Evolutionary conservation across 2,113 vertebrate species (phyloP).

Genomic region (Oncorhynchus masou): DNA sequence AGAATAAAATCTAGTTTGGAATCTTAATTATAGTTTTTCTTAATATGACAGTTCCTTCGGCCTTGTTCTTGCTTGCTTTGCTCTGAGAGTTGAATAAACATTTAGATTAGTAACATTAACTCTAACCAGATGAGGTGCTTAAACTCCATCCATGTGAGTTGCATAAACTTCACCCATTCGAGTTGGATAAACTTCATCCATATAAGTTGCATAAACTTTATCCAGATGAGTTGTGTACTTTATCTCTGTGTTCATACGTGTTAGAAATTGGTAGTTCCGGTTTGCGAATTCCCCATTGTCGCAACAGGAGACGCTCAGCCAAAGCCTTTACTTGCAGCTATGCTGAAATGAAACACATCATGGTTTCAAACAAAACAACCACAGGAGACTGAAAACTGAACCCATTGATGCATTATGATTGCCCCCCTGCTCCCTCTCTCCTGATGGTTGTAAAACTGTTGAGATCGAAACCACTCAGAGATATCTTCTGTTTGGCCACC

Average conservation of each 20-base stretch:
- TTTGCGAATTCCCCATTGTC: no score
- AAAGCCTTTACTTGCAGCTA: no score
- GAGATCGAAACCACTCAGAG: constrained; percentile 2
- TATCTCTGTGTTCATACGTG: no score
- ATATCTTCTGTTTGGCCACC: constrained; percentile 14
- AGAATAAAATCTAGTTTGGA: constrained; percentile 45
- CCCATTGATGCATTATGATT: constrained; percentile 28
- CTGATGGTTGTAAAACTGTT: not conserved
- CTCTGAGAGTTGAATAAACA: not conserved
- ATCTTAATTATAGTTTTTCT: constrained; percentile 35
- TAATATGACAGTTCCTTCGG: not conserved
- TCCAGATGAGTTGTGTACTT: no score
- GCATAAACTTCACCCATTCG: no score
- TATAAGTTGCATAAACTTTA: no score
- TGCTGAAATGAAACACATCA: constrained; percentile 12
- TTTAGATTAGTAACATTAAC: not conserved
- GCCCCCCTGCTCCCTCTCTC: not conserved
- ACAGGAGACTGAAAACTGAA: constrained; percentile 9
- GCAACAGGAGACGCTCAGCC: no score
- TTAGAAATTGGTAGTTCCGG: no score
- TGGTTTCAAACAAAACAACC: constrained; percentile 19
- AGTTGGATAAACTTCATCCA: not conserved
- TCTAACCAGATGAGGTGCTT: no score
- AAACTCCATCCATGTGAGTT: no score
- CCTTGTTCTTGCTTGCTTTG: not conserved